Base-by-base conservation (phyloP, 2,113 vertebrate genomes). In the Orientallactaga bullata region DNA sequence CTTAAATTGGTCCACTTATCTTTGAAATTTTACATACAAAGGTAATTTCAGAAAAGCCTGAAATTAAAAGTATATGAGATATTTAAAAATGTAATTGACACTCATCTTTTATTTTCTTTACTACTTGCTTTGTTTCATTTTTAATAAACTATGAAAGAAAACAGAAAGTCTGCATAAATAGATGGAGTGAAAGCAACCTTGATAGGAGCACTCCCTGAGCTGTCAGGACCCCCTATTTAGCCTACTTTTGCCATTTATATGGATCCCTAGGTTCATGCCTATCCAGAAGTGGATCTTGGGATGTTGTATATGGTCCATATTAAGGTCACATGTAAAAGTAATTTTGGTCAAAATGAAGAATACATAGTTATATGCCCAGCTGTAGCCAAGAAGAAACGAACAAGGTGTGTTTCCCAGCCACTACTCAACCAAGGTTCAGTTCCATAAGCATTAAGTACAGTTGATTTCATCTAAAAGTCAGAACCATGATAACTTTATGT, bases 391-490 rank as follows among this genome's bases (percentile, higher is more conserved):
- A n/a, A n/a, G n/a, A n/a, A n/a, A n/a, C n/a, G n/a, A n/a, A n/a
- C n/a, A n/a, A 89, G 39, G 6, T 28, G 0, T 63, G 32, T 80
- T 89, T 93, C n/a, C n/a, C 13, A 74, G 63, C 18, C 47, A 37
- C 21, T 2, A 1, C 10, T 21, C 8, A 37, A 5, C 1, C 15
- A 55, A 81, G 55, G 83, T 71, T 69, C 18, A 86, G 84, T 72
- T 84, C n/a, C 18, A 4, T 55, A 72, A 66, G 21, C 61, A 65
- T 39, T 71, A 65, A 39, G 47, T 78, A 37, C 39, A 55, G 69
- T 39, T 78, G 21, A 81, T 83, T 85, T 92, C 16, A 85, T 39
- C 30, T 69, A 66, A 89, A 93, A 77, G n/a, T 90, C 66, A 85
- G 15, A n/a, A 65, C n/a, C 23, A 55, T 20, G 78, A 69, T 55